These are phyloP conservation scores for Notodonta ziczac DNA, from an alignment of 2,888 invertebrate genomes.

Conservation along the genomic window DNA sequence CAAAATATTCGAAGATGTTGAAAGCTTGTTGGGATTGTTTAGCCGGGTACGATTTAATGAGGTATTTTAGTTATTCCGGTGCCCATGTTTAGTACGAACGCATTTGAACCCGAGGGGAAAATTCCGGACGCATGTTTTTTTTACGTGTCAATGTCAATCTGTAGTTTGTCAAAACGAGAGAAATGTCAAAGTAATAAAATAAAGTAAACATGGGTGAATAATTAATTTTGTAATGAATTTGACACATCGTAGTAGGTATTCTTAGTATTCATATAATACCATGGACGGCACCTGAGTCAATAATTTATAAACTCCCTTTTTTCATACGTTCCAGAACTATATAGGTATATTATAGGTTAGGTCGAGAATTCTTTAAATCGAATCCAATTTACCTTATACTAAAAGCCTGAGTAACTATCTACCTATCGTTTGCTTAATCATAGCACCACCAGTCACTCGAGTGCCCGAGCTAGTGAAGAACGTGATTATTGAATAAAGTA, in stretches of 20 bases:
- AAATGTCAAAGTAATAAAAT: neutral
- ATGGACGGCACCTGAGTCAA: neutral
- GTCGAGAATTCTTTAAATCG: no score
- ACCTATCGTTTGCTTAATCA: no score
- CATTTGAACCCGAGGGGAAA: slow-evolving; percentile 17
- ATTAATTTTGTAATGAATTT: no score
- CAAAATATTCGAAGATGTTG: slow-evolving; percentile 62
- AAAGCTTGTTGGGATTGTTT: slow-evolving; percentile 78
- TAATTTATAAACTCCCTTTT: neutral
- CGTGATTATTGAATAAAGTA: neutral
- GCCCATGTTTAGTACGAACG: slow-evolving; percentile 1
- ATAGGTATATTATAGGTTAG: neutral
- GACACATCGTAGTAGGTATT: no score
- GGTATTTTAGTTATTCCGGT: slow-evolving; percentile 15
- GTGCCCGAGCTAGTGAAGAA: neutral
- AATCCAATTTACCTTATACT: no score
- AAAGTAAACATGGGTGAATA: no score
- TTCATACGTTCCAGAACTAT: no score
- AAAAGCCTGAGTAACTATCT: no score
- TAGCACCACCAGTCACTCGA: no score
- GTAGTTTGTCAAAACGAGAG: neutral
- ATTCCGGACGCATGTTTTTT: slow-evolving; percentile 33
- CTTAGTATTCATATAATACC: no score
- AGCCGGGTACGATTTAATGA: slow-evolving; percentile 64
- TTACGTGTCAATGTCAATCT: slow-evolving; percentile 30